Evolutionary conservation across 2,797 vertebrate species (phyloP).

Genomic region (Danionella dracula): DNA sequence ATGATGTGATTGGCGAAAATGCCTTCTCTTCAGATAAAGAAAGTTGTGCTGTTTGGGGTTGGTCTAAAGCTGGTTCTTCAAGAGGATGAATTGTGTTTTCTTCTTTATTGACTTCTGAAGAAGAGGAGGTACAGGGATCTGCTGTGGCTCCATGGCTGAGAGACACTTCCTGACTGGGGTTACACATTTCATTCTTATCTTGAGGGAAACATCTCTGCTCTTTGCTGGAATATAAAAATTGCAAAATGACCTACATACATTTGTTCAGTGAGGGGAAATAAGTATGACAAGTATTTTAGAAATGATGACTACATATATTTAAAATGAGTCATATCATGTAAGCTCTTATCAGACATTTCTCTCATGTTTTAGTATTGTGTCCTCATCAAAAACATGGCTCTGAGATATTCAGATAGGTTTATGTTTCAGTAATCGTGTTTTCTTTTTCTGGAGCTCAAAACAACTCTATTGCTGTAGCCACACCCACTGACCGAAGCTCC

Average conservation of each 20-base stretch:
- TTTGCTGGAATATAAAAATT: slow-evolving; percentile 27
- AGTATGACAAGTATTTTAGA: no score
- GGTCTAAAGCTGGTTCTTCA: slow-evolving; percentile 24
- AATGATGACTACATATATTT: no score
- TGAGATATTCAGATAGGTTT: no score
- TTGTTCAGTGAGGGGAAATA: no score
- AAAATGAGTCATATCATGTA: no score
- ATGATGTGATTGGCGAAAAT: slow-evolving; percentile 11
- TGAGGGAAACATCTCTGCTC: slow-evolving; percentile 41
- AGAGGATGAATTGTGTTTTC: slow-evolving; percentile 16
- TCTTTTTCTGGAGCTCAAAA: no score
- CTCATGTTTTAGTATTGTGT: no score
- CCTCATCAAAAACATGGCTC: no score
- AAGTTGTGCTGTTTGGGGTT: slow-evolving; percentile 25
- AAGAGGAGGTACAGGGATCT: slow-evolving; percentile 59
- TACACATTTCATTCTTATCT: slow-evolving; percentile 36
- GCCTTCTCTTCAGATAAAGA: background rate
- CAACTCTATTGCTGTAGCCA: no score
- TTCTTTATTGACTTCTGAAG: slow-evolving; percentile 34
- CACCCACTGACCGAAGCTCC: no score
- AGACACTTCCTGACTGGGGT: slow-evolving; percentile 56
- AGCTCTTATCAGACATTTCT: no score
- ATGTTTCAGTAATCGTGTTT: no score
- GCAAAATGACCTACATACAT: background rate
- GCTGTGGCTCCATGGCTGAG: slow-evolving; percentile 65